Conservation (phyloP, 2,113 vertebrate species). For the Ploceus nigricollis region DNA sequence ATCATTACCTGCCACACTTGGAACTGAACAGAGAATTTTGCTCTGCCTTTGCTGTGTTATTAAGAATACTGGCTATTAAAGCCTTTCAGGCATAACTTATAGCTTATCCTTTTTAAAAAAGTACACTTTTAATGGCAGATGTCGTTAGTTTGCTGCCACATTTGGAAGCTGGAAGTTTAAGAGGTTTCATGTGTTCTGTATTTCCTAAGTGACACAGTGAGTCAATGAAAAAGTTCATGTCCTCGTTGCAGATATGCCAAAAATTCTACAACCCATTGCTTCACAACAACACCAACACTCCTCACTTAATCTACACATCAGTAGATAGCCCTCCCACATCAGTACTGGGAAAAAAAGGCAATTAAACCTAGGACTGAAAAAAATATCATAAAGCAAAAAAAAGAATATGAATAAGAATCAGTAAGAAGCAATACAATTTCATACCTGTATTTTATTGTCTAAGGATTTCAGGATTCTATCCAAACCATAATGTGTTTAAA, state of each 20-base stretch:
- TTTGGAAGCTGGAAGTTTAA: background rate
- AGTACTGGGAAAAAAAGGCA: background rate
- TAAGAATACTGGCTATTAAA: background rate
- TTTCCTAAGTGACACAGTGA: background rate
- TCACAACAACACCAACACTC: background rate
- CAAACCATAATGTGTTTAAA: background rate
- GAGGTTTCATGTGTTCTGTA: background rate
- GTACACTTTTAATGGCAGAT: background rate
- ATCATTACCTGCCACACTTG: background rate
- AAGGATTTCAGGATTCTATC: background rate
- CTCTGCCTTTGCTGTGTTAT: background rate
- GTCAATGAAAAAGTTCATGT: background rate
- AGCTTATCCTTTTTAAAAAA: background rate
- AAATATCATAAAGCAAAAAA: background rate
- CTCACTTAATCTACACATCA: background rate
- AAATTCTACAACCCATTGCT: background rate
- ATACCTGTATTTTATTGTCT: background rate
- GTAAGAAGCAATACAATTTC: background rate
- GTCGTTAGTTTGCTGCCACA: background rate
- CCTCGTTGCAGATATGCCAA: background rate
- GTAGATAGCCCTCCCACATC: background rate
- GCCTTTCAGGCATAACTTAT: background rate
- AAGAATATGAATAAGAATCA: background rate
- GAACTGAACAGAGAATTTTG: background rate
- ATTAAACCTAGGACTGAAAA: background rate